These are phyloP conservation scores for Lepus americanus DNA, from an alignment of 2,113 vertebrate genomes.

Conservation along the genomic window DNA sequence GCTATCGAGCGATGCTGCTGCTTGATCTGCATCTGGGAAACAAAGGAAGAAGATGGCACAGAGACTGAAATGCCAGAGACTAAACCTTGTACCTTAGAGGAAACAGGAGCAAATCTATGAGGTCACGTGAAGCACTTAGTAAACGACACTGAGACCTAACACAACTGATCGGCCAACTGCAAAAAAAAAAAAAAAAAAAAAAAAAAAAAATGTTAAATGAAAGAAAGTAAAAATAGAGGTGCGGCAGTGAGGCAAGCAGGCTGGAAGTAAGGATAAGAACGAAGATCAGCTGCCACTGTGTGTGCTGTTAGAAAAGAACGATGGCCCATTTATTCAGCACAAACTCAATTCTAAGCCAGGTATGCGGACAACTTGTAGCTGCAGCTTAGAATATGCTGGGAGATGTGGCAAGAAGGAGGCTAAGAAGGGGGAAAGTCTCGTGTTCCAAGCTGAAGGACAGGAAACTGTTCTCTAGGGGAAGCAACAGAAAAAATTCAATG, in stretches of 20 bases:
- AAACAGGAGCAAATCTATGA: background rate
- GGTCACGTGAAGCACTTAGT: background rate
- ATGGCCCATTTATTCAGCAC: background rate
- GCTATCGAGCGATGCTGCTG: background rate
- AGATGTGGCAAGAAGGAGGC: background rate
- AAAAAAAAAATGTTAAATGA: background rate
- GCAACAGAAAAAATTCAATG: background rate
- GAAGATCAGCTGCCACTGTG: background rate
- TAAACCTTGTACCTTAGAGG: background rate
- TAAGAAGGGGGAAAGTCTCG: background rate
- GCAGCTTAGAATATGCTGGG: background rate
- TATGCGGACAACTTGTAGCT: background rate
- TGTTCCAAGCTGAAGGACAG: background rate
- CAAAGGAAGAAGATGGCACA: background rate
- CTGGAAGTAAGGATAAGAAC: background rate
- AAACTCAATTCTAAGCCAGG: background rate
- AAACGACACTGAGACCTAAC: background rate
- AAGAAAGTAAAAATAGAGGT: background rate
- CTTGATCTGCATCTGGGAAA: background rate
- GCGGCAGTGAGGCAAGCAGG: rapidly evolving
- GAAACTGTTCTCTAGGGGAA: background rate
- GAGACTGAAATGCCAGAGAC: background rate
- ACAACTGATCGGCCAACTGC: background rate
- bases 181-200: background rate
- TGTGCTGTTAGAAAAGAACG: background rate